Conservation (phyloP, 1,140 invertebrate species). For the Sarcophaga bullata region DNA sequence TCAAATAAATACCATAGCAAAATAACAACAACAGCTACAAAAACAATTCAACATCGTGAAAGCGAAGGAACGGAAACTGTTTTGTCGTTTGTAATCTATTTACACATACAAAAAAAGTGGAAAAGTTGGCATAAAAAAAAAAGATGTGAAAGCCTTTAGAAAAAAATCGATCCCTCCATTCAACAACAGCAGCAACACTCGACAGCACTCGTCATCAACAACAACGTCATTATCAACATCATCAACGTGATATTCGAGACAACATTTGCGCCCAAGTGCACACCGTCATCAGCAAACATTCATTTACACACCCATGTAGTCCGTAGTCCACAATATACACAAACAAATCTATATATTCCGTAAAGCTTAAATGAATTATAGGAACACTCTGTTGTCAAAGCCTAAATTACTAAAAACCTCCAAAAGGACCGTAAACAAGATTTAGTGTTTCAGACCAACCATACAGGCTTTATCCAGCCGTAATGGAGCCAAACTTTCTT, state of each 20-base stretch:
- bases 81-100: slow-evolving; percentile 65
- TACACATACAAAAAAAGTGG: slow-evolving; percentile 49
- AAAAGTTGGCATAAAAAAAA: no score
- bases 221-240: no score
- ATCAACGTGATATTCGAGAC: slow-evolving; percentile 17
- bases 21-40: not conserved
- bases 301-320: not conserved
- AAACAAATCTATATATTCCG: not conserved
- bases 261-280: slow-evolving; percentile 25
- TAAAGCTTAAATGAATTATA: no score
- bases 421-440: no score
- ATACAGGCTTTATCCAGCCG: no score
- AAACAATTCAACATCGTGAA: slow-evolving; percentile 6
- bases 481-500: no score
- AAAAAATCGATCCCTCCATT: slow-evolving; percentile 50
- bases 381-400: no score
- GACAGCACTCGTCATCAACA: slow-evolving; percentile 38
- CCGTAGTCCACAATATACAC: not conserved
- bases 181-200: slow-evolving; percentile 47
- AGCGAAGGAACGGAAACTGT: slow-evolving; percentile 47
- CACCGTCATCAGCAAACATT: not conserved
- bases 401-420: no score
- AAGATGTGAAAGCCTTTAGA: not conserved
- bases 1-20: slow-evolving; percentile 23
- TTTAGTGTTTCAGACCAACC: no score